phyloP scores from a whole-genome alignment of 2,797 vertebrate genomes.

The Adrianichthys oophorus region DNA sequence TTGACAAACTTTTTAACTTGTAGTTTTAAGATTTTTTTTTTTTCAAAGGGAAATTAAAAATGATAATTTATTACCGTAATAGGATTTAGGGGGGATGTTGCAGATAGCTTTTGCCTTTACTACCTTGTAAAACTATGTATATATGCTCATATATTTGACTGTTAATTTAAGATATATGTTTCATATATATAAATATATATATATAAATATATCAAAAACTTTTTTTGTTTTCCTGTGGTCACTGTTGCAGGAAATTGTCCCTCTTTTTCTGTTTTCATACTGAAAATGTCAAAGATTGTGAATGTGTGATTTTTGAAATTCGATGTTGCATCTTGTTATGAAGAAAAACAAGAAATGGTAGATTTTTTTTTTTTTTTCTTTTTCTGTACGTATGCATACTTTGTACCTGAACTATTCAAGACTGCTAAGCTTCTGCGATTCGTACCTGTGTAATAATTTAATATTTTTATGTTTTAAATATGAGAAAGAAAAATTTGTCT shows the following conservation, averaged over 20 bases:
- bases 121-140: conserved; percentile 86
- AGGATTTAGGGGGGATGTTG: conserved; percentile 76
- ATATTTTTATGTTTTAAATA: conserved; percentile 85
- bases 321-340: conserved; percentile 86
- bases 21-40: conserved; percentile 79
- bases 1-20: conserved; percentile 82
- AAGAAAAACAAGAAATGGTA: conserved; percentile 87
- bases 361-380: conserved; percentile 71
- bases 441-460: conserved; percentile 83
- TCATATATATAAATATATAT: conserved; percentile 74
- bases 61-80: conserved; percentile 81
- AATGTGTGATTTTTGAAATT: conserved; percentile 85
- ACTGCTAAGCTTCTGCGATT: conserved; percentile 83
- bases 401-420: conserved; percentile 78
- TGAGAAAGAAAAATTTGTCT: conserved; percentile 79
- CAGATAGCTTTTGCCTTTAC: conserved; percentile 82
- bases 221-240: conserved; percentile 85
- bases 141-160: conserved; percentile 88
- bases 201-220: conserved; percentile 64
- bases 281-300: conserved; percentile 83
- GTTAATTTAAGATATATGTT: conserved; percentile 96
- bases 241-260: conserved; percentile 87
- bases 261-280: conserved; percentile 88
- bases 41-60: conserved; percentile 78
- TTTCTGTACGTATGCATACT: conserved; percentile 68